Base-by-base conservation (phyloP, 2,797 vertebrate species). In the Triplophysa bombifrons region DNA sequence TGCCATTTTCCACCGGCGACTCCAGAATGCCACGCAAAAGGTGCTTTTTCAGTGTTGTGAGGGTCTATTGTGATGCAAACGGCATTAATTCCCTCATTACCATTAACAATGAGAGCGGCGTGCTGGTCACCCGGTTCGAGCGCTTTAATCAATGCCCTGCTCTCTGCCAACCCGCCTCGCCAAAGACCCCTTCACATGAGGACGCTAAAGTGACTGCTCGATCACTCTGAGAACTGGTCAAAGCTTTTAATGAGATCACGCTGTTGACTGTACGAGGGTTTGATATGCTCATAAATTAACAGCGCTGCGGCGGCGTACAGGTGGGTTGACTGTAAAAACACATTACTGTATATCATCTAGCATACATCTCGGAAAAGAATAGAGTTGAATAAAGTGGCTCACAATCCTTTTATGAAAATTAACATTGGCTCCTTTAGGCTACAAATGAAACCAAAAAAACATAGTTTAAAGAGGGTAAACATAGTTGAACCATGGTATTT, bases 61-160 rank as follows among this genome's bases (percentile, higher is more conserved):
- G 77, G 56, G 74, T 74, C 83, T 78, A 81, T 88, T 87, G 87
- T 85, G 87, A 88, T 89, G 86, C 84, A 85, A 85, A 87, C 82
- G 27, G 76, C 75, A 85, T 86, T 87, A 85, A 86, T 88, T 85
- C 85, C 83, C 85, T 88, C 87, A 87, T 86, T 88, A 86, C 60
- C 86, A 84, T 84, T 76, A 84, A 85, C 87, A 87, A 88, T 85
- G 83, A 83, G 78, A 50, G 86, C 79, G 85, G 83, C 85, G 83
- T 81, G 68, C 77, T 75, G 86, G 86, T 85, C 81, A 82, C 76
- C 65, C 65, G 74, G 58, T 76, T 80, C 82, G 82, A 77, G 82
- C 80, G 63, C 85, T 87, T 84, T 88, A 86, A 88, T 89, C 85
- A 86, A 72, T 71, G 74, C 73, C 80, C 77, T 82, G 73, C 70